Base-by-base conservation (phyloP, 2,113 vertebrate genomes). In the Narcine bancroftii region DNA sequence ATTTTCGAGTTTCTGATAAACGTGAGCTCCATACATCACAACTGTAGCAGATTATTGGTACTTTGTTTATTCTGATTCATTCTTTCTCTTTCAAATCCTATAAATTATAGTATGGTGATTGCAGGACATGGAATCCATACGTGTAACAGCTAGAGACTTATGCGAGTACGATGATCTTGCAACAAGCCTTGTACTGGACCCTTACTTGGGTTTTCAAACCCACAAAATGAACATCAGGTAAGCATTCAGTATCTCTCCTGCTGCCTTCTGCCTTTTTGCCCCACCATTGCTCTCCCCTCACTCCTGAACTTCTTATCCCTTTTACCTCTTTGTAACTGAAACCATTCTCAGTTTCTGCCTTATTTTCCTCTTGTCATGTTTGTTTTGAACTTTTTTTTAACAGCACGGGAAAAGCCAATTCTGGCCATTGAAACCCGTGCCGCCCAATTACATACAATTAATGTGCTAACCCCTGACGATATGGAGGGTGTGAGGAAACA, bases 191-290 rank as follows among this genome's bases (percentile, higher is more conserved):
- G 95, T 96, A 50, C 94, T 96, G 6, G 96, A 96, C 79, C 95
- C 95, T 92, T 95, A 95, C 93, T 93, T 96, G n/a, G 95, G 95
- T 63, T 96, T 96, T 93, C 94, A 94, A 73, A 96, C 95, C 17
- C 96, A 96, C 92, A 96, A 96, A 93, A 96, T 96, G 96, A 95
- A 96, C 4, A 93, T 96, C 92, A 95, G 95, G 96, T 96, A 93
- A 94, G 95, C 72, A 17, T 75, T 39, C 6, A 0, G 0, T 26
- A 26, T 69, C 33, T 72, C 29, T 72, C 71, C 71, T 5, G 29
- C 0, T n/a, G 13, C 13, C 71, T n/a, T 72, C 71, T n/a, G 33
- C 33, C 6, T 72, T 13, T 72, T 9, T 72, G 71, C 13, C 33
- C 39, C 17, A 2, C 1, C 3, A 21, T 36, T 39, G 73, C 10